Base-by-base conservation (phyloP, 2,797 vertebrate species). In the Distichodus sexfasciatus region DNA sequence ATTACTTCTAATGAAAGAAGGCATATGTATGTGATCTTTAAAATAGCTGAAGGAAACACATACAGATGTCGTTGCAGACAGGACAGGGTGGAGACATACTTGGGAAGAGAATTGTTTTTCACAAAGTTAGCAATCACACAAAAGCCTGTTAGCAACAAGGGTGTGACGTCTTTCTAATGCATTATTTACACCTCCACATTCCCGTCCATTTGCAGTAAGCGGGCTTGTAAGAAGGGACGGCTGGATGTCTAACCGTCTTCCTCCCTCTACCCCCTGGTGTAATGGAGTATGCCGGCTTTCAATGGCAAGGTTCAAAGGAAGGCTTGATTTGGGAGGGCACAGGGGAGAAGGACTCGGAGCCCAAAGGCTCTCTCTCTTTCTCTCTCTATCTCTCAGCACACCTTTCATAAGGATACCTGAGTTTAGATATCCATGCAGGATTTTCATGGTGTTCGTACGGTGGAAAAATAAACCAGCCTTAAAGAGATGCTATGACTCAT, bases 401-500 rank as follows among this genome's bases (percentile, higher is more conserved):
- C 64, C 24, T 65, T 36, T 74, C 33, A 28, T 15, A 62, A 76
- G 44, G 62, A 66, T 77, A 78, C 67, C 79, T 79, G 81, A 58
- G 75, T 19, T 43, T 36, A 76, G 77, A 81, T n/a, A 82, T 75
- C 62, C 74, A 79, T 78, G 71, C 76, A 76, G 84, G 79, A 86
- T 85, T n/a, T 86, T 83, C 74, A 73, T 69, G 9, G 55, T 83
- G 82, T 81, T 84, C 80, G 79, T 68, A 31, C 41, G 60, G 24
- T 69, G 50, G 85, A 81, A 84, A 87, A 82, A 87, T 80, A 71
- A 57, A 78, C 72, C 77, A 83, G 84, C 82, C 82, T 83, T 72
- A 79, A 85, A 84, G 84, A 85, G 83, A 87, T 77, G 77, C 87
- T 85, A 66, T 90, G 88, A 92, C 84, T 92, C 89, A 92, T 82